Conservation (phyloP, 2,797 vertebrate genomes). For the Acanthurus tractus region DNA sequence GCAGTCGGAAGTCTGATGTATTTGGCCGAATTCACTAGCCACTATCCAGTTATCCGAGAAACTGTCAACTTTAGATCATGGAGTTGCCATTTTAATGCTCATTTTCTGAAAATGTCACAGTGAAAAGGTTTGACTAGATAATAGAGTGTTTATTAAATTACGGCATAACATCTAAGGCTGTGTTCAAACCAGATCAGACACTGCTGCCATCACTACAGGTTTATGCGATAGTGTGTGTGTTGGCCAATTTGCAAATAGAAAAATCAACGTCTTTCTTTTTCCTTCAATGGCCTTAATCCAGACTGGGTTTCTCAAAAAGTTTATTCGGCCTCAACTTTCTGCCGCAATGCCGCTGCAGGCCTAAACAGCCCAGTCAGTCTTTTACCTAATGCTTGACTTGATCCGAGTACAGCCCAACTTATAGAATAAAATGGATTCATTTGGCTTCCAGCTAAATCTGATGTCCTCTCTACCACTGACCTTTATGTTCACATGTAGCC, state of each 20-base stretch:
- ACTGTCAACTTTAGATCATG: background rate
- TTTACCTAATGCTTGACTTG: no score
- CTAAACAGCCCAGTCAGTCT: no score
- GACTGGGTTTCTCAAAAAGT: no score
- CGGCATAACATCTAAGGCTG: no score
- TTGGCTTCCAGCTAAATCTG: conserved; percentile 2
- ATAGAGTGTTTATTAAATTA: background rate
- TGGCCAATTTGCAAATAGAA: no score
- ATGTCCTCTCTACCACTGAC: conserved; percentile 10
- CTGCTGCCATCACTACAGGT: no score
- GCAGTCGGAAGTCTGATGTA: conserved; percentile 41
- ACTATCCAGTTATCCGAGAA: conserved; percentile 33
- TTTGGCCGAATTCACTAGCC: conserved; percentile 23
- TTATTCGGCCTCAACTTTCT: no score
- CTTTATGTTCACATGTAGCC: conserved; percentile 1
- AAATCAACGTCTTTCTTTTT: no score
- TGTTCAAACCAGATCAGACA: no score
- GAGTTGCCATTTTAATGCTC: background rate
- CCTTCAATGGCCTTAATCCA: no score
- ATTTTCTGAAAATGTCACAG: background rate
- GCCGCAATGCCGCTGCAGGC: no score
- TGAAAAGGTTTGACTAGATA: conserved; percentile 3
- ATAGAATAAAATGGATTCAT: conserved; percentile 14
- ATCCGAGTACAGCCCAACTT: background rate
- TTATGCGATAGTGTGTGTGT: no score